phyloP scores from a whole-genome alignment of 2,797 vertebrate species.

The Thamnophis elegans region DNA sequence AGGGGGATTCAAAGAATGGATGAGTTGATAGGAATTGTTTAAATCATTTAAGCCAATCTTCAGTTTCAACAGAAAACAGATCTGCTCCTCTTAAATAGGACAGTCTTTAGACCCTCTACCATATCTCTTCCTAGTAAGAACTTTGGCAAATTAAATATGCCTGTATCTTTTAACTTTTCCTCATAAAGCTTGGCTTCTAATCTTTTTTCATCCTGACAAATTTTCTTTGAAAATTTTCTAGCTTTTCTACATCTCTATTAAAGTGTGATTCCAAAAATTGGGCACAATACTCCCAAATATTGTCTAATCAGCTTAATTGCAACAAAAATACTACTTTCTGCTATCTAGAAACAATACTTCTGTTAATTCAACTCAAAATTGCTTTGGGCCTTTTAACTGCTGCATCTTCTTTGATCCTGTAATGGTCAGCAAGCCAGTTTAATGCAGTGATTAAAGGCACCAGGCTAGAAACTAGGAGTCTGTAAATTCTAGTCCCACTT shows the following conservation, averaged over 20 bases:
- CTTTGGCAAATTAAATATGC: neutral
- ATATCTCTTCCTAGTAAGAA: neutral
- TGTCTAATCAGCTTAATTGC: neutral
- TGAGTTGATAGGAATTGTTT: neutral
- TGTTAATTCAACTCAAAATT: neutral
- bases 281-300: neutral
- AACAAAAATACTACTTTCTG: neutral
- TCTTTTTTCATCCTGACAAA: neutral
- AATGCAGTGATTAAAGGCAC: neutral
- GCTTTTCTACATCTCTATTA: neutral
- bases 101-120: neutral
- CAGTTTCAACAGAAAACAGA: neutral
- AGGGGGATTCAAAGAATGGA: neutral
- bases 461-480: neutral
- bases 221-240: neutral
- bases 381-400: neutral
- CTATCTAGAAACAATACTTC: neutral
- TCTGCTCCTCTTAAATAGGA: neutral
- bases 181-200: neutral
- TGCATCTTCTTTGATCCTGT: neutral
- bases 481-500: neutral
- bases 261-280: neutral
- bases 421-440: neutral
- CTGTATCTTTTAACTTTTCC: neutral
- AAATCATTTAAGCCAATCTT: neutral